phyloP scores from a whole-genome alignment of 2,113 vertebrate species.

The Synodontis membranacea region DNA sequence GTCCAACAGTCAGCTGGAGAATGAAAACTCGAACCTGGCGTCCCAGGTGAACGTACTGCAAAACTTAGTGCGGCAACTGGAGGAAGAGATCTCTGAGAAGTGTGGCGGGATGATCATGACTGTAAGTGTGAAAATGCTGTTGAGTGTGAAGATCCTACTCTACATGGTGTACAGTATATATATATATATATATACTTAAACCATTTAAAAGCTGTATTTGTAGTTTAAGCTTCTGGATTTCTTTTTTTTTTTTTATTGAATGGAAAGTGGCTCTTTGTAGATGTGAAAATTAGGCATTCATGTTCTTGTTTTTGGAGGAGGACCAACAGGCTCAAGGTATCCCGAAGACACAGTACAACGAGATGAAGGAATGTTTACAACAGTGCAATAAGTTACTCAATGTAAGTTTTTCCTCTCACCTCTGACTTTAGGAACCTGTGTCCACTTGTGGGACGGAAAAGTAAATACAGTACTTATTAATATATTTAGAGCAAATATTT shows the following conservation, averaged over 20 bases:
- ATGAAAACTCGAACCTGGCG: not conserved
- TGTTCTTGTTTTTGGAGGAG: not conserved
- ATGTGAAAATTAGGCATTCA: not conserved
- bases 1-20: not conserved
- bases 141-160: no score
- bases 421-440: not conserved
- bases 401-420: not conserved
- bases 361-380: not conserved
- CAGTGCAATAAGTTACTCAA: not conserved
- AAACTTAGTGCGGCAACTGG: not conserved
- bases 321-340: not conserved
- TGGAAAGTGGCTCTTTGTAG: not conserved
- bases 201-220: not conserved
- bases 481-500: not conserved
- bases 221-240: not conserved
- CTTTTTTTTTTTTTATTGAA: not conserved
- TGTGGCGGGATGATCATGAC: no score
- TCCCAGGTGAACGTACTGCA: not conserved
- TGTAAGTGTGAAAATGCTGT: no score
- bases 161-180: no score
- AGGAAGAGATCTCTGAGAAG: not conserved
- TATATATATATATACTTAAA: not conserved
- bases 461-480: not conserved
- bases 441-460: not conserved
- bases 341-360: not conserved